These are phyloP conservation scores for Lacerta agilis DNA, from an alignment of 2,797 vertebrate genomes.

Conservation along the genomic window DNA sequence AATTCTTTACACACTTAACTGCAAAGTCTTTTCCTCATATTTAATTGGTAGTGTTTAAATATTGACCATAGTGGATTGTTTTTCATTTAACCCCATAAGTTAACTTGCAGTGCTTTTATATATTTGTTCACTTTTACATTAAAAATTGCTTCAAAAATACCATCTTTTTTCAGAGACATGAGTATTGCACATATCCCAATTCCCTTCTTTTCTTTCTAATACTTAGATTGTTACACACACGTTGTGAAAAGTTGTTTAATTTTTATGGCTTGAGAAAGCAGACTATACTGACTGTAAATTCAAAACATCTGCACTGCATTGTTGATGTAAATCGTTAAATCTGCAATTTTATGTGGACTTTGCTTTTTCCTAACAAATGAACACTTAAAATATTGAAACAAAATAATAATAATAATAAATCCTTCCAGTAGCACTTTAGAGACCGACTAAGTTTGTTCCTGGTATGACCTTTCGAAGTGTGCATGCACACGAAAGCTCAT, in stretches of 20 bases:
- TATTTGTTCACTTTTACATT: constrained; percentile 72
- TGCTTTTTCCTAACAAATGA: constrained; percentile 28
- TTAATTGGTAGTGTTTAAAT: constrained; percentile 70
- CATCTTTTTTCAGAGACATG: constrained; percentile 56
- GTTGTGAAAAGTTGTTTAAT: constrained; percentile 63
- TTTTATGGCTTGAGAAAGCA: constrained; percentile 66
- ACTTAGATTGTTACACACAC: constrained; percentile 69
- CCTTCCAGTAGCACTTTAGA: too few species aligned
- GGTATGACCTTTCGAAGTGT: too few species aligned
- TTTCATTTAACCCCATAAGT: constrained; percentile 64
- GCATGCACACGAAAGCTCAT: too few species aligned
- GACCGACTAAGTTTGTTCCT: too few species aligned
- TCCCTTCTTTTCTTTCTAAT: constrained; percentile 71
- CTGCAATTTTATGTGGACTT: constrained; percentile 53
- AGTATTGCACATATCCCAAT: constrained; percentile 57
- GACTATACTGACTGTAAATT: constrained; percentile 72
- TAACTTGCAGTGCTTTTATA: constrained; percentile 65
- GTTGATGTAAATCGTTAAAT: constrained; percentile 25
- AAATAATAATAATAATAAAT: too few species aligned
- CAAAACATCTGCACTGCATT: constrained; percentile 60
- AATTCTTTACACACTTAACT: constrained; percentile 63
- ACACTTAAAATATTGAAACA: neutral
- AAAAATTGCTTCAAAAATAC: constrained; percentile 58
- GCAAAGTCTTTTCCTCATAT: constrained; percentile 56
- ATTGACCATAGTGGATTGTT: constrained; percentile 58